A percentile compares a stretch with the other conserved stretches of the same genome.
These are phyloP conservation scores for Meloe dianella DNA, from an alignment of 2,888 invertebrate species.

Conservation along the genomic window DNA sequence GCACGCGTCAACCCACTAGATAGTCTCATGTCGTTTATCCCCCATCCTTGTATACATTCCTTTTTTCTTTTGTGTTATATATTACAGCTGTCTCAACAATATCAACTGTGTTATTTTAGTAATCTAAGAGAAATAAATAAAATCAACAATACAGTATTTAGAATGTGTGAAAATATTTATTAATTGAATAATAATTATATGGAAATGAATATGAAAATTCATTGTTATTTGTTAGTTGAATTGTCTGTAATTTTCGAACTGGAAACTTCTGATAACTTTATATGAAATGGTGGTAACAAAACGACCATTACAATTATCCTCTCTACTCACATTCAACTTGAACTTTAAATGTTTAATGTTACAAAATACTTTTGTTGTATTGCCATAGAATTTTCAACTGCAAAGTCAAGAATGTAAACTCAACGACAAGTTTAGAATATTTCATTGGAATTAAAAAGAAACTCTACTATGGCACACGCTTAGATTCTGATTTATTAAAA, in stretches of 20 bases:
- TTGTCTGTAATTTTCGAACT: not conserved
- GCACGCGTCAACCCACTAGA: not conserved
- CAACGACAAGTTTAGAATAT: not conserved
- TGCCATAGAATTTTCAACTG: not conserved
- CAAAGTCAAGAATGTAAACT: not conserved
- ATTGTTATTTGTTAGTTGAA: not conserved
- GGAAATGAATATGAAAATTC: not conserved
- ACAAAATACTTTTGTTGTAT: not conserved
- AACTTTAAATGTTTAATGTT: not conserved
- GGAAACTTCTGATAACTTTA: slow-evolving; percentile 6
- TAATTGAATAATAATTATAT: not conserved
- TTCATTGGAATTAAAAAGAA: not conserved
- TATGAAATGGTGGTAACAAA: not conserved
- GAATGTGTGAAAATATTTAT: too few relatives aligned
- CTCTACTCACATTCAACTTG: not conserved
- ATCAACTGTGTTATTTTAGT: not conserved
- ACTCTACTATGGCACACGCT: too few relatives aligned
- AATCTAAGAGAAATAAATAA: too few relatives aligned
- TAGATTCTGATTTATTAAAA: too few relatives aligned
- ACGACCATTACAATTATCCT: not conserved
- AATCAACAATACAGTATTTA: too few relatives aligned
- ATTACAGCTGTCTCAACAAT: not conserved
- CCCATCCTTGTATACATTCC: not conserved
- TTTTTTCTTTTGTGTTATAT: not conserved
- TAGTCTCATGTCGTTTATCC: not conserved